Evolutionary conservation across 2,888 invertebrate species (phyloP).

Genomic region (Chaitophorus viminalis): DNA sequence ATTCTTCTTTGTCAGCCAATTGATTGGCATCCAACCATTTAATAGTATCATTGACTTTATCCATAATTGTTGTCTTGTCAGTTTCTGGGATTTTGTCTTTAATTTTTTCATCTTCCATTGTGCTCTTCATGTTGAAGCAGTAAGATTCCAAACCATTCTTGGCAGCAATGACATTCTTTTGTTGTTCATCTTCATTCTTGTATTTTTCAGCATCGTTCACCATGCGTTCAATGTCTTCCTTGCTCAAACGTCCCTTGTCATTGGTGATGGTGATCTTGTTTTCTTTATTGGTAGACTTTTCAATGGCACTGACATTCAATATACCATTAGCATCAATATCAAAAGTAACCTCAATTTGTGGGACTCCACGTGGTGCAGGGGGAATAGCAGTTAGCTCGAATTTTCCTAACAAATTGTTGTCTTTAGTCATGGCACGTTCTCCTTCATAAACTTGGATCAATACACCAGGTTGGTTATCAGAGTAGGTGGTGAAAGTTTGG

Average conservation of each 20-base stretch:
- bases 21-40: conserved; percentile 86
- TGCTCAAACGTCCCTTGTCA: conserved; percentile 90
- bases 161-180: conserved; percentile 82
- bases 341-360: conserved; percentile 68
- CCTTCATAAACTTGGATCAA: conserved; percentile 93
- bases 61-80: conserved; percentile 83
- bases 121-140: conserved; percentile 95
- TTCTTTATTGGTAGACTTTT: conserved; percentile 92
- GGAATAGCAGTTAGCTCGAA: conserved; percentile 97
- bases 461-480: conserved; percentile 97
- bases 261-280: conserved; percentile 92
- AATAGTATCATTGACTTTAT: conserved; percentile 90
- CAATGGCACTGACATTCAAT: conserved; percentile 91
- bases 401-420: conserved; percentile 94
- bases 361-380: conserved; percentile 89
- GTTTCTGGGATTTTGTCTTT: conserved; percentile 82
- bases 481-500: conserved; percentile 96
- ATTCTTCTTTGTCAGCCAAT: conserved; percentile 93
- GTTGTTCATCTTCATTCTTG: conserved; percentile 85
- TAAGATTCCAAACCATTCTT: conserved; percentile 90
- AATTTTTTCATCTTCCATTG: conserved; percentile 93
- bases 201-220: conserved; percentile 93
- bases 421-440: conserved; percentile 94
- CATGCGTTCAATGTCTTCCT: conserved; percentile 94
- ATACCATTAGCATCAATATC: conserved; percentile 85